Evolutionary conservation across 2,113 vertebrate genomes (phyloP).

Genomic region (Todiramphus saurophagus): DNA sequence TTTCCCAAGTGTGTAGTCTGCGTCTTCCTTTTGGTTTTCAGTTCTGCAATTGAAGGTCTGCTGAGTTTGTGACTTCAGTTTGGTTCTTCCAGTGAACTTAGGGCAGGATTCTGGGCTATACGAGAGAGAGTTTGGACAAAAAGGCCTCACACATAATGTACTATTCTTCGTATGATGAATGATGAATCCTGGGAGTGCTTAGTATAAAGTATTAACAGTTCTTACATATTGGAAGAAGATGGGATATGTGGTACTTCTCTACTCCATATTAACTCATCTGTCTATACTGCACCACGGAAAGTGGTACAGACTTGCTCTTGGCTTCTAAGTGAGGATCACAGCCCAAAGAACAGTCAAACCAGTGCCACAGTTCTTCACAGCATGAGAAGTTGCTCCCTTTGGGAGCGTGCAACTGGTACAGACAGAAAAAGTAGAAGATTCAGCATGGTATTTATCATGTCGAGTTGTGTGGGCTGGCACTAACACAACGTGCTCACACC

Average conservation of each 20-base stretch:
- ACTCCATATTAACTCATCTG: background rate
- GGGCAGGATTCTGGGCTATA: background rate
- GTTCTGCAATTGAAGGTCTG: background rate
- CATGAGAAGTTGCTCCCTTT: background rate
- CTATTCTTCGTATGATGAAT: background rate
- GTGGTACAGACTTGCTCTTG: background rate
- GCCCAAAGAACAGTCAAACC: background rate
- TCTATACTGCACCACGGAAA: accelerated
- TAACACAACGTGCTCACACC: background rate
- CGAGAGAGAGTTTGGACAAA: background rate
- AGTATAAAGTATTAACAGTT: background rate
- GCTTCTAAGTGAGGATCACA: background rate
- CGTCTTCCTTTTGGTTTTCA: background rate
- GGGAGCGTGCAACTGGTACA: background rate
- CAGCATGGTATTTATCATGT: background rate
- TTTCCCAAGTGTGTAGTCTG: background rate
- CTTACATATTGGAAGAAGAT: background rate
- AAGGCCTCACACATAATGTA: background rate
- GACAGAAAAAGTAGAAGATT: background rate
- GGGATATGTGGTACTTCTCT: background rate
- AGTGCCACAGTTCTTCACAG: background rate
- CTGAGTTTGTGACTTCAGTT: background rate
- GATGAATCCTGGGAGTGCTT: background rate
- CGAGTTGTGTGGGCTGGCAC: background rate
- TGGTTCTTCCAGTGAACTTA: background rate